A percentile compares a stretch with the other conserved stretches of the same genome.
Conservation (phyloP, 2,797 vertebrate genomes). For the Tragopan temminckii region DNA sequence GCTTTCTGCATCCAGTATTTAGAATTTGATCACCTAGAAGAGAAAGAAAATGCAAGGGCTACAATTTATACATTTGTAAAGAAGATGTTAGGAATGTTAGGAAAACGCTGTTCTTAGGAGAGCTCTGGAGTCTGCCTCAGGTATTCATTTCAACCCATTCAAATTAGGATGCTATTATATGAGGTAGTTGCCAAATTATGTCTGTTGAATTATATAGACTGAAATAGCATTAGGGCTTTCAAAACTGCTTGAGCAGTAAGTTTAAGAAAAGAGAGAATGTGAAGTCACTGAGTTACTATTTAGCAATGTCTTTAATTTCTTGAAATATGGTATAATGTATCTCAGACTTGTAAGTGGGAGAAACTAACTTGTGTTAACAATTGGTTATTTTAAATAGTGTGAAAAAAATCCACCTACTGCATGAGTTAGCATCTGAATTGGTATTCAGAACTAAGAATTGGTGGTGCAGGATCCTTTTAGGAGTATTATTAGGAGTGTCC, state of each 20-base stretch:
- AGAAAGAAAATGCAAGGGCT: not conserved
- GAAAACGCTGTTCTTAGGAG: not conserved
- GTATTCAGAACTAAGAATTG: constrained; percentile 20
- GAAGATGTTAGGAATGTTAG: not conserved
- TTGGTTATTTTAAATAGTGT: constrained; percentile 45
- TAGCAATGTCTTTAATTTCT: not conserved
- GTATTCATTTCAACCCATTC: constrained; percentile 13
- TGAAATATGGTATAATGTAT: not conserved
- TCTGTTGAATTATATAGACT: constrained; percentile 6
- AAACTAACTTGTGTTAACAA: constrained; percentile 15
- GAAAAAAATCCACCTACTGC: constrained; percentile 10
- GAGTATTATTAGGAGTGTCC: not conserved
- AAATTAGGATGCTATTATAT: not conserved
- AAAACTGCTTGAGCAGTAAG: not conserved
- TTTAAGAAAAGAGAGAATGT: not conserved
- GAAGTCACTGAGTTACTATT: constrained; percentile 14
- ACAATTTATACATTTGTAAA: not conserved
- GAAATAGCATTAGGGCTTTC: not conserved
- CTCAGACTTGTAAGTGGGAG: constrained; percentile 32
- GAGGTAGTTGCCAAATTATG: not conserved
- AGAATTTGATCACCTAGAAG: not conserved
- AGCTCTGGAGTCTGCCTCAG: not conserved
- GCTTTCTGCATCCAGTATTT: not conserved
- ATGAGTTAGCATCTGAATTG: constrained; percentile 34
- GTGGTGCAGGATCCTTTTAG: not conserved